Percentiles rank a stretch among this genome's conserved stretches.
phyloP scores from a whole-genome alignment of 1,140 invertebrate species.

The Phymorhynchus buccinoides region DNA sequence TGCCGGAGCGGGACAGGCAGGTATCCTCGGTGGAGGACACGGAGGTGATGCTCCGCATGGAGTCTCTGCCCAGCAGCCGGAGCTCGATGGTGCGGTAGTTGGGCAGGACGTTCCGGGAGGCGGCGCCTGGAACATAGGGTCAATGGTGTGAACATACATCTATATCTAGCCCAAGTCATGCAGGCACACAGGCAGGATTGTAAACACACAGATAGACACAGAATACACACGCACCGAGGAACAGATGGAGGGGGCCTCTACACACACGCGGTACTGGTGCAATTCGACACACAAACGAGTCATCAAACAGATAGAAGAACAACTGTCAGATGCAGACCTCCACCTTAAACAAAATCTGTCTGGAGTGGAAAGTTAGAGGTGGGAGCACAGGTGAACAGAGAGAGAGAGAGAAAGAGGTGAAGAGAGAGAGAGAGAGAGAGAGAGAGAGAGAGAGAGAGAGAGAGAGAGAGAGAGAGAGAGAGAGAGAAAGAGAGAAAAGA shows the following conservation, averaged over 20 bases:
- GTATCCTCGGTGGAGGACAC: conserved; percentile 47
- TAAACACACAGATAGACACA: neutral
- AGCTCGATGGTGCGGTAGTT: conserved; percentile 53
- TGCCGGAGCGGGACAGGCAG: conserved; percentile 36
- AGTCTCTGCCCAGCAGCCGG: conserved; percentile 46
- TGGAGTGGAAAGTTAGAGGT: no score
- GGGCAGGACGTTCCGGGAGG: conserved; percentile 39
- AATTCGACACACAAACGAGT: no score
- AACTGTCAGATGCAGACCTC: neutral
- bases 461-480: neutral
- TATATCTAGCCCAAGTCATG: no score
- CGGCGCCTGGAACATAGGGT: conserved; percentile 27
- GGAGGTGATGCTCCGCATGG: conserved; percentile 49
- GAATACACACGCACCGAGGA: neutral
- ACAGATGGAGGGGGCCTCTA: no score
- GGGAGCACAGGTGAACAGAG: no score
- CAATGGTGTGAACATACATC: neutral
- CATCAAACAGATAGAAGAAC: no score
- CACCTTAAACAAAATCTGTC: no score
- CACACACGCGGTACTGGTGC: no score
- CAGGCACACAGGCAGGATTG: neutral
- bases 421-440: neutral
- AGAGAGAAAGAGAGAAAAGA: neutral
- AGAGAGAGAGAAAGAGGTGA: no score
- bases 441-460: neutral